Conservation (phyloP, 1,140 invertebrate genomes). For the Potamilus streckersoni region DNA sequence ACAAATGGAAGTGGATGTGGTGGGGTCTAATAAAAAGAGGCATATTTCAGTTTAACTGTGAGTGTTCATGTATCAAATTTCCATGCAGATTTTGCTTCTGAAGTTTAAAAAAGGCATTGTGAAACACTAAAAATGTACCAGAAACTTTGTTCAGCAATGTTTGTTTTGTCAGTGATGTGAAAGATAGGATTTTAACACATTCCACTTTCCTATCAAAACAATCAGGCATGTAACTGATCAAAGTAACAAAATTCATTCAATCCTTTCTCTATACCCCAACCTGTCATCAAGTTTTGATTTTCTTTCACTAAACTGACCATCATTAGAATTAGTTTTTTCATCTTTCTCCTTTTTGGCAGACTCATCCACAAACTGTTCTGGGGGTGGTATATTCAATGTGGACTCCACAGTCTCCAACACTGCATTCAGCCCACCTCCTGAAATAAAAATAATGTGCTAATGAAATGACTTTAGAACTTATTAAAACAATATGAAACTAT, state of each 20-base stretch:
- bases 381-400: conserved; percentile 81
- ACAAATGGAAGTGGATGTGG: no score
- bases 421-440: conserved; percentile 78
- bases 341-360: conserved; percentile 36
- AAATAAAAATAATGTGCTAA: not conserved
- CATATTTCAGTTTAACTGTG: no score
- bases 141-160: no score
- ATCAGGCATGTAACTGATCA: no score
- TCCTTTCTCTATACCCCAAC: conserved; percentile 7
- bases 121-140: no score
- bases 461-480: not conserved
- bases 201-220: no score
- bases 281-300: conserved; percentile 1
- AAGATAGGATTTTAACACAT: no score
- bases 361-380: conserved; percentile 77
- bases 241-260: not conserved
- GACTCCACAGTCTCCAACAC: conserved; percentile 78
- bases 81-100: no score
- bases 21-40: no score
- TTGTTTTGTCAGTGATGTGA: no score
- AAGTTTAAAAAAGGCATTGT: no score
- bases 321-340: conserved; percentile 16
- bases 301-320: conserved; percentile 4
- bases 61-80: no score
- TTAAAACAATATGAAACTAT: not conserved